Percentiles rank a stretch among this genome's conserved stretches.
These are phyloP conservation scores for Eidolon dupreanum DNA, from an alignment of 2,797 vertebrate genomes.

Conservation along the genomic window DNA sequence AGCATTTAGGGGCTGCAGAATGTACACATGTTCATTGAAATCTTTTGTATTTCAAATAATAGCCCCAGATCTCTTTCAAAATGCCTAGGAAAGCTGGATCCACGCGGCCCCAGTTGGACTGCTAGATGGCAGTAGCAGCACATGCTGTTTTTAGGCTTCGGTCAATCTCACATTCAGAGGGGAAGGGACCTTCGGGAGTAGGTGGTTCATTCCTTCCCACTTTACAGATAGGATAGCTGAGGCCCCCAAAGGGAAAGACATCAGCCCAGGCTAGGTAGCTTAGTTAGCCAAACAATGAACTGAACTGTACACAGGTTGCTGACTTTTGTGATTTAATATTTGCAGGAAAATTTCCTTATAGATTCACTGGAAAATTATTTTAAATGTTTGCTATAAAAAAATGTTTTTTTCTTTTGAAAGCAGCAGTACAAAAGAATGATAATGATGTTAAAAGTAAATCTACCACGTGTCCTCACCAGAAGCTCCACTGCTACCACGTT, in stretches of 20 bases:
- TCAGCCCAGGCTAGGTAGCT: background rate
- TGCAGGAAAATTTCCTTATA: background rate
- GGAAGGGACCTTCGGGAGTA: background rate
- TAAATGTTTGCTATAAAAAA: conserved; percentile 33
- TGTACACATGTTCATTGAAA: background rate
- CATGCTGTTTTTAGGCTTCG: background rate
- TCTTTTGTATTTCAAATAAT: background rate
- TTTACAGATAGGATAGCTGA: background rate
- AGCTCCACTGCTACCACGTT: background rate
- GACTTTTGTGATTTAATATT: background rate
- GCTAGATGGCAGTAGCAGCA: conserved; percentile 71
- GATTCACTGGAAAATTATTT: background rate
- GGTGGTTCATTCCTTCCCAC: background rate
- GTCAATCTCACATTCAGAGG: background rate
- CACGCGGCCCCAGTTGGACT: accelerated
- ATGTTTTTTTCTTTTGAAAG: background rate
- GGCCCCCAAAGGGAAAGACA: background rate
- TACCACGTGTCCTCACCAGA: background rate
- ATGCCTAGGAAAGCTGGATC: background rate
- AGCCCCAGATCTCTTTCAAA: background rate
- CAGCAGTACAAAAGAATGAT: background rate
- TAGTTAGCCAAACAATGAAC: background rate
- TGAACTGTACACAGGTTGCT: background rate
- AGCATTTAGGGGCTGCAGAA: background rate
- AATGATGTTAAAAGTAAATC: background rate